These are phyloP conservation scores for Dryobota labecula DNA, from an alignment of 2,888 invertebrate genomes.

Conservation along the genomic window DNA sequence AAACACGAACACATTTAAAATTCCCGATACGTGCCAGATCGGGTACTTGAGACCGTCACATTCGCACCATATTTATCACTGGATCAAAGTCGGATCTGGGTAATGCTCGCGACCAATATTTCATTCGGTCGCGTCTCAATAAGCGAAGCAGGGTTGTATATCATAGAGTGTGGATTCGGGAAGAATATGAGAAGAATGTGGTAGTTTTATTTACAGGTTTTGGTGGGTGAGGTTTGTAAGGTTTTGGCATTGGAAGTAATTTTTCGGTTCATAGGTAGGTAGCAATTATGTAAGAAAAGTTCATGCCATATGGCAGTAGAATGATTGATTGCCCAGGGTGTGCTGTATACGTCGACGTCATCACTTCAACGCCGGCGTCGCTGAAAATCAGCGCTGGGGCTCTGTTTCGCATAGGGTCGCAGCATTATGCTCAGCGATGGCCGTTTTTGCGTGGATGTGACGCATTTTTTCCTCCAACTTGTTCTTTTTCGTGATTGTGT, in stretches of 20 bases:
- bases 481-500: too few relatives aligned
- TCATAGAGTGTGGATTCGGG: constrained; percentile 67
- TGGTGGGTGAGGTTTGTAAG: background rate
- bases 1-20: constrained; percentile 67
- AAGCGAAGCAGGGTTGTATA: constrained; percentile 74
- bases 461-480: too few relatives aligned
- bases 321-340: background rate
- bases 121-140: constrained; percentile 84
- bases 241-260: background rate
- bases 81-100: constrained; percentile 76
- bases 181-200: constrained; percentile 51
- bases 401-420: too few relatives aligned
- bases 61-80: constrained; percentile 84
- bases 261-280: background rate
- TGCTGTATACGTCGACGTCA: background rate
- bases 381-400: too few relatives aligned
- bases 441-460: too few relatives aligned
- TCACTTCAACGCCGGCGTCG: too few relatives aligned
- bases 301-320: too few relatives aligned
- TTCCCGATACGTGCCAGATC: constrained; percentile 68
- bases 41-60: constrained; percentile 71
- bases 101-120: constrained; percentile 76
- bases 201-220: constrained; percentile 50
- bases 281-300: background rate
- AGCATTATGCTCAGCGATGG: too few relatives aligned